Conservation (phyloP, 2,888 invertebrate species). For the Drosophila stalkeri region DNA sequence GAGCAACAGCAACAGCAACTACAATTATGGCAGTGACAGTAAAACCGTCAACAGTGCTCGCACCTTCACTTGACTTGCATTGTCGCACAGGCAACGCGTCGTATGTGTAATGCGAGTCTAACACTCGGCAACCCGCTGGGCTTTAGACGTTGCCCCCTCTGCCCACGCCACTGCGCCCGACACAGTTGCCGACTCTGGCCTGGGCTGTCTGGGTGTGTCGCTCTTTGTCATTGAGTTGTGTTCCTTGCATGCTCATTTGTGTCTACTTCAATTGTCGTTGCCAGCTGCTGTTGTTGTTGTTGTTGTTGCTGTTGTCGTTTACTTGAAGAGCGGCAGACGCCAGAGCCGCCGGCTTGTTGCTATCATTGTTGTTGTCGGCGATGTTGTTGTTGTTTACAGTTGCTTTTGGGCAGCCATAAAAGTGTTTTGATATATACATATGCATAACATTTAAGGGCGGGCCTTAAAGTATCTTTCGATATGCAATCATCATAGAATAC, state of each 20-base stretch:
- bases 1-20: conserved; percentile 21
- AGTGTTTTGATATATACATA: conserved; percentile 56
- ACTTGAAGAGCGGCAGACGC: conserved; percentile 51
- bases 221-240: conserved; percentile 63
- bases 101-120: conserved; percentile 66
- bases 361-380: conserved; percentile 2
- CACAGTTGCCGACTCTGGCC: not conserved
- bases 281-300: conserved; percentile 28
- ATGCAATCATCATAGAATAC: conserved; percentile 43
- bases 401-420: conserved; percentile 59
- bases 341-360: conserved; percentile 35
- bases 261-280: conserved; percentile 77
- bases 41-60: conserved; percentile 68
- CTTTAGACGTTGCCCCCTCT: conserved; percentile 9
- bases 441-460: conserved; percentile 32
- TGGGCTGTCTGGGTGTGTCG: conserved; percentile 33
- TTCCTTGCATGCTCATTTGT: conserved; percentile 77
- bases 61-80: conserved; percentile 76
- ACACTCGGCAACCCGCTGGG: conserved; percentile 40
- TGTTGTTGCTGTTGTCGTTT: conserved; percentile 35
- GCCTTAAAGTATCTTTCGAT: conserved; percentile 33
- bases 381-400: conserved; percentile 40
- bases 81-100: conserved; percentile 61
- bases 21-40: conserved; percentile 56
- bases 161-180: not conserved